A percentile compares a stretch with the other conserved stretches of the same genome.
phyloP scores from a whole-genome alignment of 2,113 vertebrate genomes.

The Hemicordylus capensis region DNA sequence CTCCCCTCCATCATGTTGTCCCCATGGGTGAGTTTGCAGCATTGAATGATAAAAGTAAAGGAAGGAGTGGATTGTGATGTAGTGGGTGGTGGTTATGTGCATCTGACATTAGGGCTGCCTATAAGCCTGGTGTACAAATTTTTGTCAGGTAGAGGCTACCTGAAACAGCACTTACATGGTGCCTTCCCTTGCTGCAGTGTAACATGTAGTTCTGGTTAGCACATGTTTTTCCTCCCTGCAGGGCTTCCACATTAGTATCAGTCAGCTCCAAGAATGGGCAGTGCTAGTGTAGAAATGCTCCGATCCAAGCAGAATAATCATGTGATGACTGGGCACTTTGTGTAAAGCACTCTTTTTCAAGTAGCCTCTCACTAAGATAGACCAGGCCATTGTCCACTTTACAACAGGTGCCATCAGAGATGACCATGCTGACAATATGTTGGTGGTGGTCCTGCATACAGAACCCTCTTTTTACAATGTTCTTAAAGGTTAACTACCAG shows the following conservation, averaged over 20 bases:
- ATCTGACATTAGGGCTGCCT: background rate
- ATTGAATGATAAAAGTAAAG: background rate
- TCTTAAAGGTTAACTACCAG: background rate
- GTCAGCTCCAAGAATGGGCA: background rate
- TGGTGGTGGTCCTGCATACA: background rate
- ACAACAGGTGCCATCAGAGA: background rate
- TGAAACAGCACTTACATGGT: background rate
- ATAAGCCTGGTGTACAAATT: background rate
- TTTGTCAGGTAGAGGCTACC: too few relatives aligned
- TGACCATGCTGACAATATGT: background rate
- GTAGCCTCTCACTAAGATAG: background rate
- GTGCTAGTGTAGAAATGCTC: background rate
- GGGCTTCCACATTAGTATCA: background rate
- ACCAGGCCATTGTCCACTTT: background rate
- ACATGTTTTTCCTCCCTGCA: background rate
- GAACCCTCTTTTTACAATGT: background rate
- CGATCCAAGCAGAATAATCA: background rate
- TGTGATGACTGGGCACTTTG: background rate
- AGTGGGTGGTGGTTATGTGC: background rate
- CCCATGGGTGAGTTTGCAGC: background rate
- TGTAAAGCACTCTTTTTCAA: background rate
- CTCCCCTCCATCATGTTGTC: too few relatives aligned
- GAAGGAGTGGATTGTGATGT: background rate
- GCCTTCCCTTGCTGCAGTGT: background rate
- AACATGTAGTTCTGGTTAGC: background rate